phyloP scores from a whole-genome alignment of 2,113 vertebrate species.

The Melanostigma gelatinosum region DNA sequence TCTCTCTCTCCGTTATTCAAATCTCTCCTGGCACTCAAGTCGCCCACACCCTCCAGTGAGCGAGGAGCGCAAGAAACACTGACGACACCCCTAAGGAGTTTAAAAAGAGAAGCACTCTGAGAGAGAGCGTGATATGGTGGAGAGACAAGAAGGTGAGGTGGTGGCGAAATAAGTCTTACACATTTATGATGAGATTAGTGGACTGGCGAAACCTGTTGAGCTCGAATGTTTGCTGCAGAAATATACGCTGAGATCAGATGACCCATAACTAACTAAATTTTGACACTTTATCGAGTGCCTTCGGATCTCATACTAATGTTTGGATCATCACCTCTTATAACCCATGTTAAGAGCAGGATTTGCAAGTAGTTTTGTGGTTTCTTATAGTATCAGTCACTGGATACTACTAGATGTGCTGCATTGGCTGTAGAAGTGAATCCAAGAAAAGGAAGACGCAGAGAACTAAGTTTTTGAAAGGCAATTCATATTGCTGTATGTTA shows the following conservation, averaged over 20 bases:
- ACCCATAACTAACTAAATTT: slow-evolving; percentile 28
- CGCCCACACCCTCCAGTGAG: slow-evolving; percentile 72
- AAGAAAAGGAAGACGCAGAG: not conserved
- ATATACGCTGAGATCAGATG: slow-evolving; percentile 1
- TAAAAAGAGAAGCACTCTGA: slow-evolving; percentile 48
- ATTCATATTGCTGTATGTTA: not conserved
- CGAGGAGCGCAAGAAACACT: slow-evolving; percentile 37
- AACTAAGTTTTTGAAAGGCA: not conserved
- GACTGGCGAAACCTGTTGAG: slow-evolving; percentile 47
- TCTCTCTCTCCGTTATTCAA: slow-evolving; percentile 75
- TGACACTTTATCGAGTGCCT: slow-evolving; percentile 43
- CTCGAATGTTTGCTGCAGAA: slow-evolving; percentile 11
- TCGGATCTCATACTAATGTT: slow-evolving; percentile 19
- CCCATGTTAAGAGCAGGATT: slow-evolving; percentile 33
- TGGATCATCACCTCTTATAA: slow-evolving; percentile 26
- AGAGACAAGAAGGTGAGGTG: slow-evolving; percentile 34
- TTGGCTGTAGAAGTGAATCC: not conserved
- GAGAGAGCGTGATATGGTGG: slow-evolving; percentile 34
- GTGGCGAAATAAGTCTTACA: slow-evolving; percentile 40
- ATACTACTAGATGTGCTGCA: not conserved
- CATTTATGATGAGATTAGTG: slow-evolving; percentile 46
- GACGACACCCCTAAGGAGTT: slow-evolving; percentile 70
- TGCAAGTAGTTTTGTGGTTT: slow-evolving; percentile 27
- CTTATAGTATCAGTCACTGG: slow-evolving; percentile 22
- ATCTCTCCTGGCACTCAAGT: slow-evolving; percentile 76